A percentile compares a stretch with the other conserved stretches of the same genome.
Conservation (phyloP, 2,888 invertebrate genomes). For the Pegoplata infirma region DNA sequence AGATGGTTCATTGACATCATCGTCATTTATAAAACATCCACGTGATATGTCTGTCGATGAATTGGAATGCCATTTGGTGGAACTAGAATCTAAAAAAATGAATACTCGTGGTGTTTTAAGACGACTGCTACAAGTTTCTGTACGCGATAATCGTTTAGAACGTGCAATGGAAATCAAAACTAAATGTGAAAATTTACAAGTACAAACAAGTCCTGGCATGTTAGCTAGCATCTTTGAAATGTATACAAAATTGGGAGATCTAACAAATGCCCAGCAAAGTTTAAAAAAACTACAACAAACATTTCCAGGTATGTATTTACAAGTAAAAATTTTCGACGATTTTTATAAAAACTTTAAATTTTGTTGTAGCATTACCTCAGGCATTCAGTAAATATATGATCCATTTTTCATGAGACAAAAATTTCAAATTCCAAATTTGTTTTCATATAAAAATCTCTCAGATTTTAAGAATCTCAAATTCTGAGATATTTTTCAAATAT, state of each 20-base stretch:
- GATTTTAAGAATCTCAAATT: no score
- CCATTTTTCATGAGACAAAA: no score
- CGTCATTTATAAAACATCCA: constrained; percentile 79
- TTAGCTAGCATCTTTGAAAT: constrained; percentile 82
- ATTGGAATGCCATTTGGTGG: constrained; percentile 82
- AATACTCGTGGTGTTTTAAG: constrained; percentile 84
- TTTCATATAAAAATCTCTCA: no score
- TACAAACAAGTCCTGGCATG: constrained; percentile 83
- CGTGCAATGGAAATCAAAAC: constrained; percentile 80
- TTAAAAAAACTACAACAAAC: constrained; percentile 80
- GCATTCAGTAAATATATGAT: no score
- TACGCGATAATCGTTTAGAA: constrained; percentile 80
- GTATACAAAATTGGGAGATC: constrained; percentile 80
- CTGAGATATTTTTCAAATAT: no score
- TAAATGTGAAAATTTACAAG: constrained; percentile 80
- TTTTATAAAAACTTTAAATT: no score
- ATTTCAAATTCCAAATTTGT: no score
- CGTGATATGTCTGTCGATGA: constrained; percentile 82
- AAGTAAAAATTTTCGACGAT: no score
- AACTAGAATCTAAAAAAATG: constrained; percentile 83
- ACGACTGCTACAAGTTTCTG: constrained; percentile 81
- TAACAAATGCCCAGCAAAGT: constrained; percentile 80
- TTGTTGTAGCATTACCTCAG: no score
- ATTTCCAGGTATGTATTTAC: constrained; percentile 79
- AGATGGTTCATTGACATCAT: constrained; percentile 57